Conservation (phyloP, 2,113 vertebrate species). For the Abramis brama region DNA sequence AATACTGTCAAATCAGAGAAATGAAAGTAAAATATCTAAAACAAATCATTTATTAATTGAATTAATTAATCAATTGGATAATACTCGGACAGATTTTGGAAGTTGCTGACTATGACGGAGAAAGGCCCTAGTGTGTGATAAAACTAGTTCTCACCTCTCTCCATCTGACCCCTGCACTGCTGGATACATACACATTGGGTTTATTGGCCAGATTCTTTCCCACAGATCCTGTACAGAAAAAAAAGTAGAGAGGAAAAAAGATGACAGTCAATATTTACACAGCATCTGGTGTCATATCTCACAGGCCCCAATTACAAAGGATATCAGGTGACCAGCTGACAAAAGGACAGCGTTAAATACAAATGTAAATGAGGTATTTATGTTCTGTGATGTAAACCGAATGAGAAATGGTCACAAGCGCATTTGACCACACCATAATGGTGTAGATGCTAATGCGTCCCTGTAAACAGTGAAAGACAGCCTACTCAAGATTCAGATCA, state of each 20-base stretch:
- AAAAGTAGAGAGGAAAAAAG: background rate
- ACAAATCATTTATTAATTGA: no score
- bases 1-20: no score
- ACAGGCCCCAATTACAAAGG: background rate
- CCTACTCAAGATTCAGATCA: background rate
- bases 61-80: no score
- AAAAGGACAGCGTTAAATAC: background rate
- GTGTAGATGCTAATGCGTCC: background rate
- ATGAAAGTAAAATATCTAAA: no score
- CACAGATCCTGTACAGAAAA: constrained; percentile 80
- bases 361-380: background rate
- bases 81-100: no score
- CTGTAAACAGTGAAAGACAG: background rate
- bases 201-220: constrained; percentile 93
- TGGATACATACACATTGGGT: constrained; percentile 93
- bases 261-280: constrained; percentile 10
- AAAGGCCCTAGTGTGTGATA: no score
- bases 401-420: background rate
- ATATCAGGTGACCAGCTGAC: background rate
- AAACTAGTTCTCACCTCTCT: constrained; percentile 84
- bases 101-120: no score
- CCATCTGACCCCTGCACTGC: constrained; percentile 92
- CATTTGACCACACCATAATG: background rate
- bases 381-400: background rate
- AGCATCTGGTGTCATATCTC: background rate